phyloP scores from a whole-genome alignment of 1,140 invertebrate genomes.

The Procambarus virginalis region DNA sequence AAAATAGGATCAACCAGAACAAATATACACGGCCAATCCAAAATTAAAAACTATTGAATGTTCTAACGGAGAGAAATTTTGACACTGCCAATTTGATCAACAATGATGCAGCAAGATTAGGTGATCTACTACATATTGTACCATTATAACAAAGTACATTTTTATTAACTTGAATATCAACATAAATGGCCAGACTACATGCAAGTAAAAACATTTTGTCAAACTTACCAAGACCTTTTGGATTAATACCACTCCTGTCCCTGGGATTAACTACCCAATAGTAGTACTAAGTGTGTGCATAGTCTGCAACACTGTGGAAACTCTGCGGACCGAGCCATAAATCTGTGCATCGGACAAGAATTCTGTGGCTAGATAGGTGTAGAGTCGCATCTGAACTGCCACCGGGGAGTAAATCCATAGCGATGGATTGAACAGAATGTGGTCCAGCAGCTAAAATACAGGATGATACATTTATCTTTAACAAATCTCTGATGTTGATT shows the following conservation, averaged over 20 bases:
- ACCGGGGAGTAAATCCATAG: constrained; percentile 98
- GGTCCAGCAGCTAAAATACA: constrained; percentile 94
- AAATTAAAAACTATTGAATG: too few species aligned
- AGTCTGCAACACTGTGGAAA: constrained; percentile 97
- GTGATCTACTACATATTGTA: too few species aligned
- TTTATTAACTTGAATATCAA: too few species aligned
- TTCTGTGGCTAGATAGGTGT: constrained; percentile 97
- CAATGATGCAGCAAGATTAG: too few species aligned
- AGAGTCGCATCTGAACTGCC: constrained; percentile 95
- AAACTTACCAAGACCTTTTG: constrained; percentile 91
- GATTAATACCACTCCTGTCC: constrained; percentile 93
- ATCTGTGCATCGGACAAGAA: constrained; percentile 98
- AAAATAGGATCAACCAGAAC: too few species aligned
- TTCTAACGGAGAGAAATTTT: too few species aligned
- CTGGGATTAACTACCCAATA: constrained; percentile 98
- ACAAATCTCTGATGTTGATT: background rate
- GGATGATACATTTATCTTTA: background rate
- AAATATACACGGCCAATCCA: too few species aligned
- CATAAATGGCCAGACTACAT: background rate
- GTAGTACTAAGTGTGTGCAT: constrained; percentile 97
- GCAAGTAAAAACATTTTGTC: background rate
- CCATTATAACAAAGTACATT: too few species aligned
- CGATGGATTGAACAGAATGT: constrained; percentile 98
- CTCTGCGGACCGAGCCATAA: constrained; percentile 95
- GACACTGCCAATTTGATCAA: too few species aligned